A percentile compares a stretch with the other conserved stretches of the same genome.
Evolutionary conservation across 2,888 invertebrate genomes (phyloP).

Genomic region (Carcina quercana): DNA sequence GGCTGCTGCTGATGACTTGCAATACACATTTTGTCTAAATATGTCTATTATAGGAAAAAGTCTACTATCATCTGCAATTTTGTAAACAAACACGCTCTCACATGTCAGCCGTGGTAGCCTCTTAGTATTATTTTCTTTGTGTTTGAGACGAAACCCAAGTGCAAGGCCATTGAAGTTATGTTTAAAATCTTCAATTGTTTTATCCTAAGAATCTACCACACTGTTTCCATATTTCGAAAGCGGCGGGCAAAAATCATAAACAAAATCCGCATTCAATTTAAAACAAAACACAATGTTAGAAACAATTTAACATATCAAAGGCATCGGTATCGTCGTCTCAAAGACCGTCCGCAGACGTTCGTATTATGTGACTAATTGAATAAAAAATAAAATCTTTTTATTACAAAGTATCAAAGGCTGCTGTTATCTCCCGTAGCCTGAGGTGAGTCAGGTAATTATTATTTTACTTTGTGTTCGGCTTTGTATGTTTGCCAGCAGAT

Average conservation of each 20-base stretch:
- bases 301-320: conserved; percentile 40
- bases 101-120: too few species aligned
- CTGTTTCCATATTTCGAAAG: too few species aligned
- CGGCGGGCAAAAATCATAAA: conserved; percentile 18
- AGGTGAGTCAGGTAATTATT: conserved; percentile 52
- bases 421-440: conserved; percentile 37
- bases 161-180: too few species aligned
- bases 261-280: conserved; percentile 14
- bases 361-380: conserved; percentile 51
- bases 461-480: conserved; percentile 52
- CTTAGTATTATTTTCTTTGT: too few species aligned
- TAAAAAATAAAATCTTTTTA: conserved; percentile 43
- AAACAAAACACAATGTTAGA: conserved; percentile 24
- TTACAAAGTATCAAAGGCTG: conserved; percentile 46
- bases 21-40: too few species aligned
- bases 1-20: too few species aligned
- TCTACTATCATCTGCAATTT: too few species aligned
- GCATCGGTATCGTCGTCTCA: conserved; percentile 34
- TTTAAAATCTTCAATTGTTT: too few species aligned
- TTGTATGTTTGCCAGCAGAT: conserved; percentile 34
- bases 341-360: conserved; percentile 28
- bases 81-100: too few species aligned
- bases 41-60: too few species aligned
- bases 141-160: too few species aligned
- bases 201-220: too few species aligned